Evolutionary conservation across 2,888 invertebrate species (phyloP).

Genomic region (Acanthosepion lycidas): DNA sequence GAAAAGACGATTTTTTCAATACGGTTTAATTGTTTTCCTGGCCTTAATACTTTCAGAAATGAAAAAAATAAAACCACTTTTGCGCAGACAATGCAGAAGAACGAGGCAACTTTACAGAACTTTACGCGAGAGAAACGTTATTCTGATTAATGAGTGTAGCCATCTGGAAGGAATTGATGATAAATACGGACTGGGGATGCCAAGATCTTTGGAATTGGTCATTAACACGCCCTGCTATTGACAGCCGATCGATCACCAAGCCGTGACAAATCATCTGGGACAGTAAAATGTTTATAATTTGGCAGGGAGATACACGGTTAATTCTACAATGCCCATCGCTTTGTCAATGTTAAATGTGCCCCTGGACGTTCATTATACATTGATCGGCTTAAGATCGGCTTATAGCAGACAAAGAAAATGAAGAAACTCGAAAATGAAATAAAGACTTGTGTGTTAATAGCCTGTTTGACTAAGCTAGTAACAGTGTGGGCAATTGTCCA

Average conservation of each 20-base stretch:
- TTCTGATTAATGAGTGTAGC: not conserved
- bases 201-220: conserved; percentile 11
- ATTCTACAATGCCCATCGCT: not conserved
- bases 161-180: not conserved
- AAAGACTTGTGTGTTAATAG: not conserved
- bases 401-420: not conserved
- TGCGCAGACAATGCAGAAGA: not conserved
- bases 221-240: not conserved
- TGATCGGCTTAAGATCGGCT: not conserved
- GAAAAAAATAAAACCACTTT: too few species aligned
- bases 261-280: not conserved
- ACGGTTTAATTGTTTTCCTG: too few species aligned
- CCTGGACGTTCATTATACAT: not conserved
- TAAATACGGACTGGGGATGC: not conserved
- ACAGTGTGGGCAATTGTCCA: not conserved
- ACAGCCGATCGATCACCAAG: not conserved
- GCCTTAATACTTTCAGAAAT: too few species aligned
- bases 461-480: not conserved
- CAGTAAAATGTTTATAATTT: not conserved
- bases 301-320: not conserved
- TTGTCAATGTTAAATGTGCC: not conserved
- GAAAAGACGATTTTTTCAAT: too few species aligned
- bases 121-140: not conserved
- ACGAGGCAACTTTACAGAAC: not conserved
- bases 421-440: not conserved